phyloP scores from a whole-genome alignment of 2,113 vertebrate species.

The Perognathus longimembris region DNA sequence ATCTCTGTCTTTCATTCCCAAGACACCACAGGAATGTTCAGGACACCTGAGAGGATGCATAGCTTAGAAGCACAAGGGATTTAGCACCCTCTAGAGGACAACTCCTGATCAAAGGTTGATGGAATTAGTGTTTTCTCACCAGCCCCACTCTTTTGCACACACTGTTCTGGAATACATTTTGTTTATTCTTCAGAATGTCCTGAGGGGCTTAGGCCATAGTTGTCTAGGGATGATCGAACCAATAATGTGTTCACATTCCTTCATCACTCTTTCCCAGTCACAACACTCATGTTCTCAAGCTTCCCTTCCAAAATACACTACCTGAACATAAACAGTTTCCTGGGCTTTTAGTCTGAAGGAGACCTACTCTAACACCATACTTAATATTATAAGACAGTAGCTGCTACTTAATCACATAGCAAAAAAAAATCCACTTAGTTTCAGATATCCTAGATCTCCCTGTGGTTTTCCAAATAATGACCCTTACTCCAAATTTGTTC shows the following conservation, averaged over 20 bases:
- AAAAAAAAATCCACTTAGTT: slow-evolving; percentile 1
- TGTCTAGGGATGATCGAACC: background rate
- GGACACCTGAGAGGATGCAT: background rate
- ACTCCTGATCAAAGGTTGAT: background rate
- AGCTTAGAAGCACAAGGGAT: background rate
- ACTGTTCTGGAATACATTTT: background rate
- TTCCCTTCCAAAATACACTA: slow-evolving; percentile 36
- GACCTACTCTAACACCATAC: background rate
- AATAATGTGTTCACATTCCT: background rate
- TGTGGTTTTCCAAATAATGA: background rate
- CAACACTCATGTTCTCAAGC: background rate
- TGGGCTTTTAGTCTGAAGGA: background rate
- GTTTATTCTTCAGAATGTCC: background rate
- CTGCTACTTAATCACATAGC: background rate
- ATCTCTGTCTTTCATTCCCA: background rate
- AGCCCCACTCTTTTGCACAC: background rate
- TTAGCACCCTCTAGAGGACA: background rate
- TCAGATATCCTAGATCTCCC: background rate
- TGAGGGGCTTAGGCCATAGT: background rate
- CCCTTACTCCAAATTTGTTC: background rate
- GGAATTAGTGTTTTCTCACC: background rate
- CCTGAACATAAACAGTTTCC: background rate
- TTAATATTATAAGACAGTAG: background rate
- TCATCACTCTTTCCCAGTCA: background rate
- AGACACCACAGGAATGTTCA: background rate